Evolutionary conservation across 2,888 invertebrate genomes (phyloP).

Genomic region (Tipula confusa): DNA sequence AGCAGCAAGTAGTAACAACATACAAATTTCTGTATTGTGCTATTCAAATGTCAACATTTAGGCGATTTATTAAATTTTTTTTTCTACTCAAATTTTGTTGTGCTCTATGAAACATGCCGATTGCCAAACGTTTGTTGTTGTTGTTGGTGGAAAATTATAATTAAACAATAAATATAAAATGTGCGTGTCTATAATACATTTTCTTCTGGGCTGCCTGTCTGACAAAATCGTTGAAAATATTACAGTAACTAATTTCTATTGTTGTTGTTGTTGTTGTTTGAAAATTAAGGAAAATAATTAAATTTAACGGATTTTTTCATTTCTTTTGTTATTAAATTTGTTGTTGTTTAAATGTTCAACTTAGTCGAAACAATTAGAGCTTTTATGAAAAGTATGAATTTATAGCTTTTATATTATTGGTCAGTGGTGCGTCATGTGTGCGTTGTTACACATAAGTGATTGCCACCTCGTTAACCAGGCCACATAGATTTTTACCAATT

Average conservation of each 20-base stretch:
- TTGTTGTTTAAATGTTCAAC: neutral
- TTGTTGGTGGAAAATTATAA: neutral
- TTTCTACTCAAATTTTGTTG: neutral
- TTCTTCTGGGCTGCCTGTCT: neutral
- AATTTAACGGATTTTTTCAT: neutral
- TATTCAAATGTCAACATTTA: conserved; percentile 20
- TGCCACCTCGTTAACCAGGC: conserved; percentile 70
- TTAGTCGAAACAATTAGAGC: conserved; percentile 25
- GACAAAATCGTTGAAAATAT: conserved; percentile 20
- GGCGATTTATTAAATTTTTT: neutral
- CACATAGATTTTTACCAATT: conserved; percentile 72
- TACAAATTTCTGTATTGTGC: neutral
- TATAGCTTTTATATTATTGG: neutral
- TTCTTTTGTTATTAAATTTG: neutral
- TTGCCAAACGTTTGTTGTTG: neutral
- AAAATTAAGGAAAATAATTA: neutral
- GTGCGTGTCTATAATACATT: conserved; percentile 20
- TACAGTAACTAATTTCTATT: conserved; percentile 3
- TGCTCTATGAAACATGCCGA: neutral
- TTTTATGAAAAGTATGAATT: neutral
- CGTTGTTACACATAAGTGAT: conserved; percentile 38
- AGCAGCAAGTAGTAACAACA: neutral
- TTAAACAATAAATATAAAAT: conserved; percentile 9
- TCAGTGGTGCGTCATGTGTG: neutral
- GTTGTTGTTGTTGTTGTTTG: neutral